These are phyloP conservation scores for Poecilobothrus nobilitatus DNA, from an alignment of 2,888 invertebrate genomes.

Conservation along the genomic window DNA sequence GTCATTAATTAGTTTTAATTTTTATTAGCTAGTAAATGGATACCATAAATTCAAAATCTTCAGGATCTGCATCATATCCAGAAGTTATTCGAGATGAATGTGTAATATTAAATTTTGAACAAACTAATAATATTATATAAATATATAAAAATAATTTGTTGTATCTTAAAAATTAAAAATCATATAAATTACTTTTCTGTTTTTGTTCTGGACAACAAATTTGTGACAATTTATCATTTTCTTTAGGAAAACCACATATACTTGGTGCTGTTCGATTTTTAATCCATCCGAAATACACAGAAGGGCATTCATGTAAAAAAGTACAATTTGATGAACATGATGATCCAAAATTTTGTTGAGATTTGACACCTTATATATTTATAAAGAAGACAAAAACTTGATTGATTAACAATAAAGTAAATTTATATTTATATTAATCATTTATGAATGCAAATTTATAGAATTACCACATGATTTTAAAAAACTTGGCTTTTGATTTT, in stretches of 20 bases:
- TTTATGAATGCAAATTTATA: no score
- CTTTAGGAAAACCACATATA: neutral
- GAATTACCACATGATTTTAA: no score
- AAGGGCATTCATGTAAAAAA: neutral
- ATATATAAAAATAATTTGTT: neutral
- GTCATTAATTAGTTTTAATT: no score
- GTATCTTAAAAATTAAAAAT: neutral
- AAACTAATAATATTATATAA: neutral
- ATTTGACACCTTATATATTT: no score
- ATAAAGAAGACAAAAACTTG: no score
- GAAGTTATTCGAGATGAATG: neutral
- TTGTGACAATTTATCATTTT: neutral
- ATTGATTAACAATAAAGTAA: no score
- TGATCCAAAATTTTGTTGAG: neutral
- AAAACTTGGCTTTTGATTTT: no score
- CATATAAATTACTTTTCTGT: neutral
- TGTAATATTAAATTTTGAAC: neutral
- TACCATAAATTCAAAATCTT: constrained; percentile 18
- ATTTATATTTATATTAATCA: no score
- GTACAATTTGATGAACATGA: neutral
- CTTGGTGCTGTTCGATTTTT: neutral
- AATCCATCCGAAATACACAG: neutral
- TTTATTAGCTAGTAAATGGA: no score
- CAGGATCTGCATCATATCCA: neutral
- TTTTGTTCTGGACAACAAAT: neutral